phyloP scores from a whole-genome alignment of 2,797 vertebrate genomes.

The Rhodeus uyekii region DNA sequence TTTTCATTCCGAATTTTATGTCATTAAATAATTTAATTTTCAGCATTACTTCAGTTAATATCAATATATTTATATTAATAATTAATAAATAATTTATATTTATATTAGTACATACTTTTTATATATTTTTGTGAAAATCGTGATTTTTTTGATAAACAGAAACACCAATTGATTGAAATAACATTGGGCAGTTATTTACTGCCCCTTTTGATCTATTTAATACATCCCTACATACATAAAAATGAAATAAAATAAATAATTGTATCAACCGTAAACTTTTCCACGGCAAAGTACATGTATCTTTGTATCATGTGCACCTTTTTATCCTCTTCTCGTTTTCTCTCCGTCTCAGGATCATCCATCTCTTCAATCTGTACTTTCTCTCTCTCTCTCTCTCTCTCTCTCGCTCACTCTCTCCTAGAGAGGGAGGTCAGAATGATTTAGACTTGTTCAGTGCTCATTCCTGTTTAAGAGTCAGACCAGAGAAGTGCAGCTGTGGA shows the following conservation, averaged over 20 bases:
- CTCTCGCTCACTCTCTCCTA: slow-evolving; percentile 29
- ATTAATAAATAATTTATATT: no score
- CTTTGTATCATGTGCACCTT: no score
- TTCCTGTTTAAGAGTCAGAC: slow-evolving; percentile 33
- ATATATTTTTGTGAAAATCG: neutral
- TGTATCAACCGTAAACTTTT: neutral
- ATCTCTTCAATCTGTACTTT: neutral
- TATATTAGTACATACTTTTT: no score
- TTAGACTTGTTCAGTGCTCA: slow-evolving; percentile 45
- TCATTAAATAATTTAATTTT: no score
- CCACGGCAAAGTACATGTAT: neutral
- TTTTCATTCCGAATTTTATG: no score
- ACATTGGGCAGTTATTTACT: neutral
- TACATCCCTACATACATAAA: neutral
- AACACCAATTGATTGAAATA: neutral
- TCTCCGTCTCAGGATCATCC: neutral
- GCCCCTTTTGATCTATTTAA: neutral
- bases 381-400: slow-evolving; percentile 21
- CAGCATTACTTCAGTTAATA: no score
- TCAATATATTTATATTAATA: no score
- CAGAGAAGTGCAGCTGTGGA: slow-evolving; percentile 50
- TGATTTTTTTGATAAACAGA: neutral
- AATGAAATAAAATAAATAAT: neutral
- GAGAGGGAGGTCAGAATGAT: slow-evolving; percentile 56
- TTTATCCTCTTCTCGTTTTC: slow-evolving; percentile 25